A percentile compares a stretch with the other conserved stretches of the same genome.
Evolutionary conservation across 2,888 invertebrate genomes (phyloP).

Genomic region (Monopis laevigella): DNA sequence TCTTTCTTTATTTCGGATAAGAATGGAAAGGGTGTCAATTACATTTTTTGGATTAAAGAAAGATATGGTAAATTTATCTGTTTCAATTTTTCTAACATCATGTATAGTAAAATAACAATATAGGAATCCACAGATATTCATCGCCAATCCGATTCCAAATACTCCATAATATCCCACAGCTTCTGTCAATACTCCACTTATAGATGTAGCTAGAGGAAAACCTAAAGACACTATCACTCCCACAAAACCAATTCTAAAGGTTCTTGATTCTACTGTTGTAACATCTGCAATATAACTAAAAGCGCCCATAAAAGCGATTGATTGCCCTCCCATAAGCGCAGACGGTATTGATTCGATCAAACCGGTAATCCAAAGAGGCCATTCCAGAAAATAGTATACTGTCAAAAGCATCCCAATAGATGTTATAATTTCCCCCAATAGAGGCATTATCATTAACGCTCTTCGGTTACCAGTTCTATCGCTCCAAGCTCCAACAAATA

Average conservation of each 20-base stretch:
- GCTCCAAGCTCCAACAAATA: conserved; percentile 72
- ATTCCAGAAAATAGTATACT: conserved; percentile 63
- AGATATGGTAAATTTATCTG: neutral
- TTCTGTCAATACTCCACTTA: conserved; percentile 60
- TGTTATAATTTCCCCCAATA: conserved; percentile 63
- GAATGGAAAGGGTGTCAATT: conserved; percentile 48
- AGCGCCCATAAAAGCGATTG: conserved; percentile 65
- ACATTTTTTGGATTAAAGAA: conserved; percentile 47
- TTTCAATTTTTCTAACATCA: conserved; percentile 30
- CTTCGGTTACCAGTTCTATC: conserved; percentile 68
- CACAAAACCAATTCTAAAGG: conserved; percentile 69
- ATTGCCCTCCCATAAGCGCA: conserved; percentile 66
- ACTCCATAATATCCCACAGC: conserved; percentile 52
- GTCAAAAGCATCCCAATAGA: conserved; percentile 57
- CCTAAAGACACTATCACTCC: conserved; percentile 60
- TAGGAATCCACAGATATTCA: conserved; percentile 42
- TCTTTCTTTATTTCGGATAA: conserved; percentile 32
- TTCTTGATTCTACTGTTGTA: conserved; percentile 65
- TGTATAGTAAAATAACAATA: conserved; percentile 43
- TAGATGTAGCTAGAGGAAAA: conserved; percentile 53
- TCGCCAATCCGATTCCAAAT: conserved; percentile 35
- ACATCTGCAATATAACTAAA: conserved; percentile 71
- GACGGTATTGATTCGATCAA: conserved; percentile 63
- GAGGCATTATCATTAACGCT: conserved; percentile 63
- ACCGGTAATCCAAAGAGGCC: conserved; percentile 63